Evolutionary conservation across 2,797 vertebrate species (phyloP), one percentile per base, ranked within the genome.

Genomic region (Steatocranus sp.): DNA sequence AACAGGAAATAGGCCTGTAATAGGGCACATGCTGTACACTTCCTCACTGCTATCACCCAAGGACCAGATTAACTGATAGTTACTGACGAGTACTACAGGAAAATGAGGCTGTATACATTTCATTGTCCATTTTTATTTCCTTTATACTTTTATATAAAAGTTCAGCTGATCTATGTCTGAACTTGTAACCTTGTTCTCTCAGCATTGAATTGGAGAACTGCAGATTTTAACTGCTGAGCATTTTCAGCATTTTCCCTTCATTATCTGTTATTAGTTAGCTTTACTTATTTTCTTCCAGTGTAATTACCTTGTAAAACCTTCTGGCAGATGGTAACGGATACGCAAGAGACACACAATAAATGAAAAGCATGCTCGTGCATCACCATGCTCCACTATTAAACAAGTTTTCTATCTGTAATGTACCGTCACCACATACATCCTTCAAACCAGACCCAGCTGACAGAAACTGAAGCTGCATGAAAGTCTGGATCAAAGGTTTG

Each of bases 1-100:
- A 83, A 84, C 80, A 84, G 87, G 82, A 92, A 89, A 82, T 32
- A 61, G 43, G 46, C 78, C 20, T 43, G 38, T 70, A 46, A 87
- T 66, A 17, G 53, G 50, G 70, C 11, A 85, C 82, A 87, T 25
- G 43, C 61, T 81, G 75, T 43, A 51, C 76, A 76, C 84, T 76
- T 70, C 63, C 63, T 25, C 2, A 10, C 53, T 56, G 32, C 34
- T 48, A 18, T 7, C 15, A 43, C 61, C 34, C 58, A 74, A 36
- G 78, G 25, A 68, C 15, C 3, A 83, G 46, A 86, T 81, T 70
- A 70, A 25, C 38, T 70, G 66, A 70, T 25, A 46, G 66, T 18
- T 70, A 27, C 38, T 27, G 56, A 79, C 8, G 17, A 70, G 38
- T 17, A 76, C 48, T 51, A 17, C 10, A 79, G 8, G 30, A 32